Base-by-base conservation (phyloP, 30 jellyfish, hydroid and myxozoan genomes). In the Turritopsis dohrnii region DNA sequence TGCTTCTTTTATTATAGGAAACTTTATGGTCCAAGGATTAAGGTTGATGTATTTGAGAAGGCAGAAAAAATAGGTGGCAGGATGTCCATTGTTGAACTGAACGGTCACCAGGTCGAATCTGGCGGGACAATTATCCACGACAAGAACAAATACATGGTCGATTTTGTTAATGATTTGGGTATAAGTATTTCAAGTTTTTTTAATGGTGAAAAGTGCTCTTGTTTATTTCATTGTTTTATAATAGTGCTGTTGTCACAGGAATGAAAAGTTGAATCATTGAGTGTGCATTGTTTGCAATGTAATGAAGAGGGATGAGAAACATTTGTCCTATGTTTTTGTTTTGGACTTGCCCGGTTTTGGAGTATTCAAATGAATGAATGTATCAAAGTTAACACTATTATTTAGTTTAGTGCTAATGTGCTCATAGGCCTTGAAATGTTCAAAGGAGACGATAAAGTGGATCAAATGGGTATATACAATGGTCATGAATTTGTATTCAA, bases 61-160 rank as follows among this genome's bases (percentile, higher is more conserved):
- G 76, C 73, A 24, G 81, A 54, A 74, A 80, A 28, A 23, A 80
- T 92, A 22, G 98, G 98, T 23, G 98, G 98, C 21, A 88, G 98
- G 16, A 76, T 85, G 74, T 88, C 92, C 9, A 87, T 92, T 53
- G 90, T 88, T 26, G 89, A 84, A 31, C 27, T 92, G 41, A 90
- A 77, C 28, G 89, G 87, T 41, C 52, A 84, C 18, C 20, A 52
- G 1, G 71, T 76, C 54, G 98, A 92, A 74, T 85, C 95, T 17
- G 98, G 98, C 0, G 98, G 90, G 13, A 52, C 95, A 5, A 85
- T 92, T 65, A 77, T 92, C 22, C 98, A 92, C 29, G 89, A 83
- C 21, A 81, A 84, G 41, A 92, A 92, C 81, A 88, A 74, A 77
- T 92, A 92, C 83, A 54, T 88, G 95, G 84, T 73, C 16, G 86